Base-by-base conservation (phyloP, 2,797 vertebrate species). In the Hirundo rustica region DNA sequence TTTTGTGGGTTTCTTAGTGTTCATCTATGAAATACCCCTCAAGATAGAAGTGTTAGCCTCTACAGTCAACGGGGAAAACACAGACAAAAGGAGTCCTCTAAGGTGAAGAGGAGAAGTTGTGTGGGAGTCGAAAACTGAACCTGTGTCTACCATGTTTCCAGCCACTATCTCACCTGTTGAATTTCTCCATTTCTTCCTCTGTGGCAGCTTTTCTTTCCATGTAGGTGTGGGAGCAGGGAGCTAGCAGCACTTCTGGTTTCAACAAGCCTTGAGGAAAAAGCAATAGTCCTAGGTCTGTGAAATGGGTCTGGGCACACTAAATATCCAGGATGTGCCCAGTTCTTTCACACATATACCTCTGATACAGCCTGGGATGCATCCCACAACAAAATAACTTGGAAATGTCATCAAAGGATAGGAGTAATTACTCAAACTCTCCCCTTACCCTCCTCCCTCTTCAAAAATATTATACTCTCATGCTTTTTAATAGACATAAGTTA, bases 1-100 rank as follows among this genome's bases (percentile, higher is more conserved):
- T 8, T 34, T 66, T 88, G 10, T 44, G 5, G 17, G 0, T 0
- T 8, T 34, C 66, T 88, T 42, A 34, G 38, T 27, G 5, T 40
- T 80, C 81, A 20, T 45, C 20, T 36, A 88, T 77, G 47, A 87
- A 92, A 71, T 54, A 5, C 1, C 19, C 19, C 9, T 83, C 89
- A 61, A 78, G 29, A 44, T 23, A 57, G 36, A 17, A 47, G 14
- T 29, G 17, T 21, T 38, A 47, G 6, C 17, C 29, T 90, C 47
- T 30, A 19, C 5, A 73, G 34, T 25, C 47, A 51, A 36, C 3
- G 85, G 23, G 47, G 47, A 61, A 92, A 67, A 9, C 18, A 45
- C 13, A 40, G 36, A 38, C 23, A n/a, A 30, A 36, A 57, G 38
- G 26, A 75, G 7, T 38, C 11, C 26, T 25, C 45, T 26, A 8